A percentile compares a stretch with the other conserved stretches of the same genome.
phyloP scores from a whole-genome alignment of 2,113 vertebrate genomes.

The Hylia prasina region DNA sequence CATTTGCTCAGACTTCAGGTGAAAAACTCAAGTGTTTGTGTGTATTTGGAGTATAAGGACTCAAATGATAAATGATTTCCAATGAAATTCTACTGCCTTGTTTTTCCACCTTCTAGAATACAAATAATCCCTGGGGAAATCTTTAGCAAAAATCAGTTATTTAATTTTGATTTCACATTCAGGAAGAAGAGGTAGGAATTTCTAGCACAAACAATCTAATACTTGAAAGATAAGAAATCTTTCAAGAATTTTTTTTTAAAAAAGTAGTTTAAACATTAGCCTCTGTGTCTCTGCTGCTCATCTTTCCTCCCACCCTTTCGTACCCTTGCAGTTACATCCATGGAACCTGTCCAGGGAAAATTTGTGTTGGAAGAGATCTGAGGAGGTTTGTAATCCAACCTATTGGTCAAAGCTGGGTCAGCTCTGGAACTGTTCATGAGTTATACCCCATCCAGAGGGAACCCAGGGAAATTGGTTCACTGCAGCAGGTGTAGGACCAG shows the following conservation, averaged over 20 bases:
- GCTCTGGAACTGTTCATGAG: neutral
- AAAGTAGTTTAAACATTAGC: neutral
- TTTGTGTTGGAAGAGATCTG: neutral
- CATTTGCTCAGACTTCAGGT: neutral
- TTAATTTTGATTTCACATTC: neutral
- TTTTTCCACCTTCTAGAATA: neutral
- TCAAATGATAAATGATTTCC: neutral
- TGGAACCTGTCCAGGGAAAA: neutral
- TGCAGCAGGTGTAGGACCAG: neutral
- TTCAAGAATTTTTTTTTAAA: no score
- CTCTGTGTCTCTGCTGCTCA: neutral
- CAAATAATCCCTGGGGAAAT: neutral
- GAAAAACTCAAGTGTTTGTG: neutral
- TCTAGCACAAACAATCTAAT: neutral
- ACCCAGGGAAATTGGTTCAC: neutral
- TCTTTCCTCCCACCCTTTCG: neutral
- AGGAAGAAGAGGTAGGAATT: neutral
- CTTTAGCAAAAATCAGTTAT: neutral
- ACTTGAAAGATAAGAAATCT: neutral
- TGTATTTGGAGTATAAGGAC: neutral
- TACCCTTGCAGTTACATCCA: neutral
- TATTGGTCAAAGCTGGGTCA: neutral
- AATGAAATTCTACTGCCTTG: neutral
- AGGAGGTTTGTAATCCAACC: neutral
- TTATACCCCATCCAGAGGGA: neutral